Percentiles rank a stretch among this genome's conserved stretches.
phyloP scores from a whole-genome alignment of 1,140 invertebrate genomes.

The Drosophila miranda region DNA sequence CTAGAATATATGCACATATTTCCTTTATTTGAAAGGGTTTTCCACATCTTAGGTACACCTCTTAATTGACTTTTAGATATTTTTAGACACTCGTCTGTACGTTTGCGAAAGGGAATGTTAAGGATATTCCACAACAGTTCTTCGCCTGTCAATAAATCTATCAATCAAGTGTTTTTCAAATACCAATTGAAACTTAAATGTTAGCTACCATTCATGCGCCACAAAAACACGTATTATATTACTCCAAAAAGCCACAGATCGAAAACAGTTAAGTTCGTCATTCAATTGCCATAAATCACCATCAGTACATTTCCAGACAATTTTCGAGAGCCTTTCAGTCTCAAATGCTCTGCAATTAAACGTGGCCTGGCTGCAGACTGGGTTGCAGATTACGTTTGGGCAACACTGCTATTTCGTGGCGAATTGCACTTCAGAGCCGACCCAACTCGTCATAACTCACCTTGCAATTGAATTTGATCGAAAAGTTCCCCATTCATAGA shows the following conservation, averaged over 20 bases:
- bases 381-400: neutral
- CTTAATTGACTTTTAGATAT: too few relatives aligned
- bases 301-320: neutral
- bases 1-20: too few relatives aligned
- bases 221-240: neutral
- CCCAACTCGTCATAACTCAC: slow-evolving; percentile 7
- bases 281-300: neutral
- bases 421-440: slow-evolving; percentile 9
- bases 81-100: too few relatives aligned
- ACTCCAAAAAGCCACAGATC: too few relatives aligned
- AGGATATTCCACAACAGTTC: too few relatives aligned
- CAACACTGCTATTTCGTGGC: slow-evolving; percentile 4
- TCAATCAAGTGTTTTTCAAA: too few relatives aligned
- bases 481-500: slow-evolving; percentile 11
- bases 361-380: neutral
- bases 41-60: too few relatives aligned
- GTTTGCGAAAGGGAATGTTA: too few relatives aligned
- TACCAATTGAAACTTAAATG: neutral
- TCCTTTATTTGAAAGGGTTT: too few relatives aligned
- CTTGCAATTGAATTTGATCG: slow-evolving; percentile 28
- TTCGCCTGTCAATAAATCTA: too few relatives aligned
- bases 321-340: slow-evolving; percentile 9
- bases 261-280: too few relatives aligned
- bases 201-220: too few relatives aligned
- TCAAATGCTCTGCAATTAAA: slow-evolving; percentile 20